Base-by-base conservation (phyloP, 2,888 invertebrate species). In the Drosophila dives region DNA sequence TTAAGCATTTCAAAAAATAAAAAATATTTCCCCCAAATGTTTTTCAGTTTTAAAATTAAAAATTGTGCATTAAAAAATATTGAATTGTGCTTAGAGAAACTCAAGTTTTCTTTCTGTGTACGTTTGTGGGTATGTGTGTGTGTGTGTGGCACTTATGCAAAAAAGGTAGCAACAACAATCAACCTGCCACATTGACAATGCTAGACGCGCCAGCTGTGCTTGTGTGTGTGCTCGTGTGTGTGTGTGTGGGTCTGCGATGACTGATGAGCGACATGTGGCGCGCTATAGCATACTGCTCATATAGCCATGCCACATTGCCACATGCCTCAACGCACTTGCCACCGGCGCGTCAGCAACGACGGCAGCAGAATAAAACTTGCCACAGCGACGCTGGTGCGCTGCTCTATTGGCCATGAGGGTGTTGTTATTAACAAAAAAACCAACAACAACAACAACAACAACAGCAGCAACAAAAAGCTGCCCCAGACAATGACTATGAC, bases 131-230 rank as follows among this genome's bases (percentile, higher is more conserved):
- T 17, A 4, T 23, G 8, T 23, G 33, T 12, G 3, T 40, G 55
- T 63, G 61, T 61, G 59, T 77, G 73, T 76, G 81, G 72, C 83
- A 86, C 86, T 87, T 89, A 86, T 86, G 86, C 89, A 89, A 86
- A 86, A 89, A 86, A 89, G 89, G 83, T 80, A 86, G 83, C 75
- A 85, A 81, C 84, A 88, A 88, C 86, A 85, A 83, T 80, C 86
- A 84, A 86, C 89, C 89, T 83, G 84, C 85, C 84, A 70, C 89
- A 86, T 83, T 83, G 86, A 88, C 89, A 85, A 83, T 81, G 81
- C 80, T 89, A 88, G 89, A 85, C 86, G 85, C 75, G 72, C 36
- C 73, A 68, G 59, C 55, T 68, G 64, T 33, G 62, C 49, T 50
- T 65, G 38, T 45, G 55, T 68, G 63, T 63, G 55, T 48, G 56